phyloP scores from a whole-genome alignment of 2,113 vertebrate species.

The Tetrax tetrax region DNA sequence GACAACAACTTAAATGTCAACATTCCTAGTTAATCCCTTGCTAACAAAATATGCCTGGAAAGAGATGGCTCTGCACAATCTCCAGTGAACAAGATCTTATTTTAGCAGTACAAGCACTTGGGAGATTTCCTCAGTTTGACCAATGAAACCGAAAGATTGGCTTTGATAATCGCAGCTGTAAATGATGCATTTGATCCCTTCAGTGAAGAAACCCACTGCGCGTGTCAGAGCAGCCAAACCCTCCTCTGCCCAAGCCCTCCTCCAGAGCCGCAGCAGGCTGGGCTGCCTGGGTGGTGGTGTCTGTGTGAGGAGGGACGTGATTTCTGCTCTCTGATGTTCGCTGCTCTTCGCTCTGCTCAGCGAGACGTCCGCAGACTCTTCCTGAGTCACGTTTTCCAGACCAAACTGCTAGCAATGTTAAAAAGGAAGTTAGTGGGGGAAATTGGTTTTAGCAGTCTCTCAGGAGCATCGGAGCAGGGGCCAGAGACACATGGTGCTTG shows the following conservation, averaged over 20 bases:
- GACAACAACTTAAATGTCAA: conserved; percentile 67
- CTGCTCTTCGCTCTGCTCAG: background rate
- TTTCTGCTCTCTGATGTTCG: background rate
- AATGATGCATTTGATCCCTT: conserved; percentile 25
- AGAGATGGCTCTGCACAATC: conserved; percentile 35
- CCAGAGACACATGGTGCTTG: background rate
- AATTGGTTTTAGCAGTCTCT: background rate
- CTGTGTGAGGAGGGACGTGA: background rate
- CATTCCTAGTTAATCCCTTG: conserved; percentile 57
- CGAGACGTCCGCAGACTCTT: background rate
- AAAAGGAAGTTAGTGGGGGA: background rate
- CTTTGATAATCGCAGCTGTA: conserved; percentile 40
- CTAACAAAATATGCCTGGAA: conserved; percentile 55
- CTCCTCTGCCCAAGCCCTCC: background rate
- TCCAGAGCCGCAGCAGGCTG: conserved; percentile 12
- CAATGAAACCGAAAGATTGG: conserved; percentile 9
- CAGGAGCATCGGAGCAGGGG: background rate
- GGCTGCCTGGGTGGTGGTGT: conserved; percentile 21
- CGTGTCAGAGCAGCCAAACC: background rate
- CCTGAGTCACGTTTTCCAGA: background rate
- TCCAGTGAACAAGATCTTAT: conserved; percentile 40
- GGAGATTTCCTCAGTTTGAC: conserved; percentile 13
- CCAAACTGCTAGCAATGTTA: background rate
- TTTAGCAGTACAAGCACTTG: conserved; percentile 38
- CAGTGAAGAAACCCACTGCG: background rate